Evolutionary conservation across 2,113 vertebrate genomes (phyloP).

Genomic region (Prochilodus magdalenae): DNA sequence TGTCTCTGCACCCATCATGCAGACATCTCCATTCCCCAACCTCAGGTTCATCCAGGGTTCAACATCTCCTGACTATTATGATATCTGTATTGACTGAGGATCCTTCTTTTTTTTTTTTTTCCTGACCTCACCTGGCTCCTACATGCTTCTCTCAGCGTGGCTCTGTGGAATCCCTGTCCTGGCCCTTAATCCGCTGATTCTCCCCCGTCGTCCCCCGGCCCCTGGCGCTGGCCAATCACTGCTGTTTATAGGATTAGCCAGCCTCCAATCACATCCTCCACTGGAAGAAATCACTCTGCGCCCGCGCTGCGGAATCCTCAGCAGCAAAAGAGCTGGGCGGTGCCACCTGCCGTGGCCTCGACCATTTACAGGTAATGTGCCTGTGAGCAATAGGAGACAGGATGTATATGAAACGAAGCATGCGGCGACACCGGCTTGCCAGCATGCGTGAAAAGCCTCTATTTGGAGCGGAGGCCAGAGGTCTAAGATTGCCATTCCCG

Average conservation of each 20-base stretch:
- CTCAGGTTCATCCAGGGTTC: not conserved
- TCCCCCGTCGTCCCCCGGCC: conserved; percentile 28
- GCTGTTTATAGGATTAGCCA: conserved; percentile 57
- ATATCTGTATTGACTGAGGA: not conserved
- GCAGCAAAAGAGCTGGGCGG: conserved; percentile 21
- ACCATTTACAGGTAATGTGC: conserved; percentile 41
- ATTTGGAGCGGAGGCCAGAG: not conserved
- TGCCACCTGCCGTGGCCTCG: conserved; percentile 13
- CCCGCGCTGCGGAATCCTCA: conserved; percentile 25
- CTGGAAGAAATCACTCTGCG: conserved; percentile 38
- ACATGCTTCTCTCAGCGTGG: conserved; percentile 10
- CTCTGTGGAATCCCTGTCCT: conserved; percentile 23
- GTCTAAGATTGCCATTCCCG: conserved; percentile 22
- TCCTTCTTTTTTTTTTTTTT: not conserved
- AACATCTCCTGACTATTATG: not conserved
- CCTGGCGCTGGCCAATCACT: conserved; percentile 47
- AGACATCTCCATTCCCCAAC: not conserved
- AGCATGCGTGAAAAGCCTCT: not conserved
- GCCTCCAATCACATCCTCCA: conserved; percentile 40
- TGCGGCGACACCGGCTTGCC: not conserved
- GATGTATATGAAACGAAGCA: conserved; percentile 40
- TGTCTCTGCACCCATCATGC: not conserved
- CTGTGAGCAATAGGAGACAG: conserved; percentile 10
- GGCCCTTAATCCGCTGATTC: conserved; percentile 46
- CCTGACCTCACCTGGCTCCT: not conserved